phyloP scores from a whole-genome alignment of 2,888 invertebrate species.

The Spatulosminthurus flaviceps region DNA sequence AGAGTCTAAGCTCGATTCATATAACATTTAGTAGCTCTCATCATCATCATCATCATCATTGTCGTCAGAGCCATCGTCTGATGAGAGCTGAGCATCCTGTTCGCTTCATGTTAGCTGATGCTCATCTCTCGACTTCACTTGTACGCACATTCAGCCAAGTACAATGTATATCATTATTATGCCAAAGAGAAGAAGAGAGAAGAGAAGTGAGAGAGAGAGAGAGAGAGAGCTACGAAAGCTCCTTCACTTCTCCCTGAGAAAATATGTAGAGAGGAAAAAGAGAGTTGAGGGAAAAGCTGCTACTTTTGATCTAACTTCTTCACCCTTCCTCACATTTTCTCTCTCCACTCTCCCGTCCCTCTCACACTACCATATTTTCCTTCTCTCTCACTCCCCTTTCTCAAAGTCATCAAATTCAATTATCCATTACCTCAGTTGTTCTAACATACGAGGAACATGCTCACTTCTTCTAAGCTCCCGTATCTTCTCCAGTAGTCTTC shows the following conservation, averaged over 20 bases:
- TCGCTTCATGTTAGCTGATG: slow-evolving; percentile 30
- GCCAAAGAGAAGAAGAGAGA: neutral
- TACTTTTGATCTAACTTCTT: slow-evolving; percentile 22
- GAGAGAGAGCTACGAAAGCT: neutral
- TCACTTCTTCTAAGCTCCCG: neutral
- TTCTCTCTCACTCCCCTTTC: slow-evolving; percentile 9
- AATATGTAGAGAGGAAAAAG: neutral
- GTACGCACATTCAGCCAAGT: neutral
- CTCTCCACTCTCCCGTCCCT: slow-evolving; percentile 16
- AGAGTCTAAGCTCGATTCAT: slow-evolving; percentile 8
- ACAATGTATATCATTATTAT: slow-evolving; percentile 14
- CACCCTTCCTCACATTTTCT: slow-evolving; percentile 19
- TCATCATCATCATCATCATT: slow-evolving; percentile 39
- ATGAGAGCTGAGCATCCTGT: slow-evolving; percentile 37
- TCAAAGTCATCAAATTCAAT: slow-evolving; percentile 40
- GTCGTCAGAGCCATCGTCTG: slow-evolving; percentile 20
- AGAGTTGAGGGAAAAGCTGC: slow-evolving; percentile 21
- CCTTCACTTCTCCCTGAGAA: too few species aligned
- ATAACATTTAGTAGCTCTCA: slow-evolving; percentile 36
- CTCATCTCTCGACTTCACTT: slow-evolving; percentile 1
- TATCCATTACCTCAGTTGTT: slow-evolving; percentile 37
- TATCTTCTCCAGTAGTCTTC: neutral
- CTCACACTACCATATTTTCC: slow-evolving; percentile 1
- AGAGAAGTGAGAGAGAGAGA: too few species aligned
- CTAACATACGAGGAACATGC: slow-evolving; percentile 9